phyloP scores from a whole-genome alignment of 2,113 vertebrate genomes.

The Indicator maculatus region DNA sequence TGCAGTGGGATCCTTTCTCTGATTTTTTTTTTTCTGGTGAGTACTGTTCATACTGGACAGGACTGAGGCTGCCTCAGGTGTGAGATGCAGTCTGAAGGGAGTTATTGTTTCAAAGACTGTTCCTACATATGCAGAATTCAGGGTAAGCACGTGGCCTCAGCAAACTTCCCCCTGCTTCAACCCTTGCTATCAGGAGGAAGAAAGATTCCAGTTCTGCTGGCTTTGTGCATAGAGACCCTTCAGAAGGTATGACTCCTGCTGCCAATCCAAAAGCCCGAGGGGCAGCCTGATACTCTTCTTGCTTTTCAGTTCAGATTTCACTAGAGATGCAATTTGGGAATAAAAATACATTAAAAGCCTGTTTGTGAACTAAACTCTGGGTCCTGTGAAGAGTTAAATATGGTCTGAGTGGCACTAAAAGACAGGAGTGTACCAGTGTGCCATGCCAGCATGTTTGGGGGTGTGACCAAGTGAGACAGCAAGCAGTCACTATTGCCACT shows the following conservation, averaged over 20 bases:
- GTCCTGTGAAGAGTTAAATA: not conserved
- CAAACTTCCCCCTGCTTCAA: not conserved
- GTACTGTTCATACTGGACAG: not conserved
- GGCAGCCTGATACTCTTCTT: not conserved
- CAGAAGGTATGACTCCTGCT: not conserved
- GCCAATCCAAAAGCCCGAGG: not conserved
- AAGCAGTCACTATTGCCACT: not conserved
- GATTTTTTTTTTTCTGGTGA: not conserved
- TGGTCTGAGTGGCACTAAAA: not conserved
- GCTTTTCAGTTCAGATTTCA: not conserved
- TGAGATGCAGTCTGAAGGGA: not conserved
- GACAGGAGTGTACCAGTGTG: rapidly evolving
- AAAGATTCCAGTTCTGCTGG: not conserved
- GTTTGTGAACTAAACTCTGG: not conserved
- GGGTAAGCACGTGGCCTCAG: not conserved
- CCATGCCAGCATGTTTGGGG: not conserved
- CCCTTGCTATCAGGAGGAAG: rapidly evolving
- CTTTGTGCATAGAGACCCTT: not conserved
- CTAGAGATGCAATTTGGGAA: not conserved
- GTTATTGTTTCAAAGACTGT: not conserved
- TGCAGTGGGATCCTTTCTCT: not conserved
- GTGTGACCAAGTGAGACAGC: rapidly evolving
- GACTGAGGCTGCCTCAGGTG: not conserved
- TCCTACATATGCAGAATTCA: not conserved
- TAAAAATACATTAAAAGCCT: not conserved